These are phyloP conservation scores for Calonectris borealis DNA, from an alignment of 2,113 vertebrate genomes.

Conservation along the genomic window DNA sequence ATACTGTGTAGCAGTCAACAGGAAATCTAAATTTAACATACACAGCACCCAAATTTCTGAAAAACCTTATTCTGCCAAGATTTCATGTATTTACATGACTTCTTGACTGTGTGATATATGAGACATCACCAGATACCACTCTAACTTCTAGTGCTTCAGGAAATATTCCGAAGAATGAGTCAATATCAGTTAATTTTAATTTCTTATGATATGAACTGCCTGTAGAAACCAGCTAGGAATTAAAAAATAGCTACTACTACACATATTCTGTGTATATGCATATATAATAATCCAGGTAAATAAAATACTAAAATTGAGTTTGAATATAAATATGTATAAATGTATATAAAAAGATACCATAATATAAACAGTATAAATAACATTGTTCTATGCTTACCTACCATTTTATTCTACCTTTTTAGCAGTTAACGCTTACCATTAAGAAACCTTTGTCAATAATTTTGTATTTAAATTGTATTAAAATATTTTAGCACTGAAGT, in stretches of 20 bases:
- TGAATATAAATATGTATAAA: neutral
- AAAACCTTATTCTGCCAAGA: neutral
- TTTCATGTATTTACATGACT: neutral
- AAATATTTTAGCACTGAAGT: constrained; percentile 18
- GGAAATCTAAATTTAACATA: neutral
- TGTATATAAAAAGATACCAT: neutral
- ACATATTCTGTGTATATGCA: neutral
- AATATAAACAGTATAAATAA: neutral
- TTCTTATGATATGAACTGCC: neutral
- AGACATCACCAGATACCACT: neutral
- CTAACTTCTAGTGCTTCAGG: neutral
- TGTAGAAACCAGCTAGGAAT: neutral
- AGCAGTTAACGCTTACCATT: neutral
- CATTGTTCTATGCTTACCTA: neutral
- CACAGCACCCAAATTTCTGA: neutral
- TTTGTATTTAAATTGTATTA: neutral
- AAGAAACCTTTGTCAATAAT: neutral
- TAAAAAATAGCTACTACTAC: neutral
- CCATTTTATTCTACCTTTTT: neutral
- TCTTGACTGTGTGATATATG: rapidly evolving
- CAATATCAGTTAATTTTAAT: neutral
- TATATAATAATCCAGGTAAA: neutral
- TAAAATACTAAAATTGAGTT: neutral
- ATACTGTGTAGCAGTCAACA: neutral
- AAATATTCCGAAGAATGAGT: neutral